Base-by-base conservation (phyloP, 2,888 invertebrate species). In the Conus canariensis region DNA sequence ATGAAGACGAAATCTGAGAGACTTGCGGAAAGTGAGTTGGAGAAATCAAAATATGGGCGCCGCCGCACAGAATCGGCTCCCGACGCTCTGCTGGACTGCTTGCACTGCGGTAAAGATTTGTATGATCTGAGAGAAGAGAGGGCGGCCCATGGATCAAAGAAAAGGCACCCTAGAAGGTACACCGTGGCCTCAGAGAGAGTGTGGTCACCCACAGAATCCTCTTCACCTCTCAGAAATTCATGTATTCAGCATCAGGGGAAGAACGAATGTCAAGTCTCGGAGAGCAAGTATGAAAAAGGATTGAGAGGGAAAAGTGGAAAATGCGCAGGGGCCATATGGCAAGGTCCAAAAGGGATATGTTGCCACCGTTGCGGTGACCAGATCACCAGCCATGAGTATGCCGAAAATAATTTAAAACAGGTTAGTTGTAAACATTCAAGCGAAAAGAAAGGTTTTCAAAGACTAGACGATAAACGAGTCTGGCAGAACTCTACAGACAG, bases 41-140 rank as follows among this genome's bases (percentile, higher is more conserved):
- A 45, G 5, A 86, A 45, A 10, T 16, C 86, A 0, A 64, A n/a
- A 64, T 30, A 86, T 56, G 82, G 83, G 5, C 88, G 88, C 14
- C 82, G 88, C 59, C 82, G 88, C 7, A 83, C 82, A 9, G 82
- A 83, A 67, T 88, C 88, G 1, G 83, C 83, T 2, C 88, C 88
- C 0, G 83, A 88, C n/a, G 80, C 67, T 30, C 45, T 88, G 83
- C 14, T 88, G 56, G 83, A 83, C 59, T 83, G 88, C n/a, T 45
- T 88, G 83, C 88, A 88, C 56, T 88, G 88, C 19, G 88, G 88
- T 7, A 82, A 88, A 45, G 83, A 88, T 30, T 12, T 88, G 10
- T 0, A 58, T 14, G 25, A n/a, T 45, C 16, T 25, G 64, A 86
- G 45, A 67, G 60, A 25, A 30, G 83, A 85, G 22, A 60, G 60